Conservation (phyloP, 1,140 invertebrate species). For the Diploscapter pachys region DNA sequence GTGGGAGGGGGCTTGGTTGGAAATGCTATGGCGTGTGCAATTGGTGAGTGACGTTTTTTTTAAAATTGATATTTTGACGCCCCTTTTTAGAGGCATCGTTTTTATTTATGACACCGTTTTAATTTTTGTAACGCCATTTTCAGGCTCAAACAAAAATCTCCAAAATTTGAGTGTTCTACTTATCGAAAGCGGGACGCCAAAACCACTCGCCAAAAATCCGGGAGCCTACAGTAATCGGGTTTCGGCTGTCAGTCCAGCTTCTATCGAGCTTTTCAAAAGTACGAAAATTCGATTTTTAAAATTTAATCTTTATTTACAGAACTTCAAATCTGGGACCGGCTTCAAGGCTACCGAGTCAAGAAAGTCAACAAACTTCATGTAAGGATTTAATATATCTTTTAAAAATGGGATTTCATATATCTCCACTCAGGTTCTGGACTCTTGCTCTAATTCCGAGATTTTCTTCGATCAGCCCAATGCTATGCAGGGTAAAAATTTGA, state of each 20-base stretch:
- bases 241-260: conserved; percentile 40
- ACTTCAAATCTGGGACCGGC: conserved; percentile 35
- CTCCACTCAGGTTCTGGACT: conserved; percentile 36
- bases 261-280: conserved; percentile 37
- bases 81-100: no score
- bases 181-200: conserved; percentile 19
- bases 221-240: conserved; percentile 37
- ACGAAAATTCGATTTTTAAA: conserved; percentile 5
- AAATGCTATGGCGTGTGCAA: conserved; percentile 39
- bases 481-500: not conserved
- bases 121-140: not conserved
- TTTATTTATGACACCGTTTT: not conserved
- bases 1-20: conserved; percentile 66
- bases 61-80: conserved; percentile 2
- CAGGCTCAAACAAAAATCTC: not conserved
- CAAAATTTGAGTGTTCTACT: conserved; percentile 19
- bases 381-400: not conserved
- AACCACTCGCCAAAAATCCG: conserved; percentile 5
- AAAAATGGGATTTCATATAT: no score
- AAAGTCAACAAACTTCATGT: conserved; percentile 35
- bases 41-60: conserved; percentile 15
- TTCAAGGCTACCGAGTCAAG: conserved; percentile 30
- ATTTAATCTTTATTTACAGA: conserved; percentile 29
- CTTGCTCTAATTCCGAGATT: conserved; percentile 38
- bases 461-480: conserved; percentile 32